phyloP scores from a whole-genome alignment of 1,140 invertebrate genomes.

The Pteromalus puparum region DNA sequence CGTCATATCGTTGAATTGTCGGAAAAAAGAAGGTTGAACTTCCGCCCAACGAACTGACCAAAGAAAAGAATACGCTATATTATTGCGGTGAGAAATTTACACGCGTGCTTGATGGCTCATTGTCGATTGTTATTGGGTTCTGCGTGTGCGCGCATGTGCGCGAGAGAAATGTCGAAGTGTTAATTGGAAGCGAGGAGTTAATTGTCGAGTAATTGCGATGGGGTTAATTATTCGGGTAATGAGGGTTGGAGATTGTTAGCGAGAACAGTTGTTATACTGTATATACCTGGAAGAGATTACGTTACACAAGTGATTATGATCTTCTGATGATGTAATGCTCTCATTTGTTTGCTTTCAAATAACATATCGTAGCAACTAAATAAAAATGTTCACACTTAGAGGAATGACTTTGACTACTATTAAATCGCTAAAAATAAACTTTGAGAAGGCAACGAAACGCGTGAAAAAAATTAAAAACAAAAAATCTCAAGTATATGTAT shows the following conservation, averaged over 20 bases:
- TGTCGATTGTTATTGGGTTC: constrained; percentile 12
- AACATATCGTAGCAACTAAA: no score
- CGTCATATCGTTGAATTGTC: constrained; percentile 5
- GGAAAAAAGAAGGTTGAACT: not conserved
- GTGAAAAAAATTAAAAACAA: no score
- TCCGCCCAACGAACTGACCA: not conserved
- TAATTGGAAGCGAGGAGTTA: constrained; percentile 15
- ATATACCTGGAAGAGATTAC: no score
- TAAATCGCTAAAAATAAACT: no score
- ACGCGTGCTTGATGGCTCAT: constrained; percentile 5
- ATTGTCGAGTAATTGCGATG: constrained; percentile 18
- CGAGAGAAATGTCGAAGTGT: not conserved
- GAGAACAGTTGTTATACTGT: not conserved
- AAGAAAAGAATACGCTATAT: not conserved
- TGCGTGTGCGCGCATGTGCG: no score
- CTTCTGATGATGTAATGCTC: no score
- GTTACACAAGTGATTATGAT: no score
- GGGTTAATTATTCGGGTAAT: not conserved
- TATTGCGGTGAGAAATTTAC: constrained; percentile 7
- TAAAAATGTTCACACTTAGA: no score
- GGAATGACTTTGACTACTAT: no score
- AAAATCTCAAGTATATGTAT: no score
- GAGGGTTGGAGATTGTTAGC: not conserved
- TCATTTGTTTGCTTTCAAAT: no score
- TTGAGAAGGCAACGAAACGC: no score